phyloP scores from a whole-genome alignment of 1,140 invertebrate genomes.

The Psix sp. region DNA sequence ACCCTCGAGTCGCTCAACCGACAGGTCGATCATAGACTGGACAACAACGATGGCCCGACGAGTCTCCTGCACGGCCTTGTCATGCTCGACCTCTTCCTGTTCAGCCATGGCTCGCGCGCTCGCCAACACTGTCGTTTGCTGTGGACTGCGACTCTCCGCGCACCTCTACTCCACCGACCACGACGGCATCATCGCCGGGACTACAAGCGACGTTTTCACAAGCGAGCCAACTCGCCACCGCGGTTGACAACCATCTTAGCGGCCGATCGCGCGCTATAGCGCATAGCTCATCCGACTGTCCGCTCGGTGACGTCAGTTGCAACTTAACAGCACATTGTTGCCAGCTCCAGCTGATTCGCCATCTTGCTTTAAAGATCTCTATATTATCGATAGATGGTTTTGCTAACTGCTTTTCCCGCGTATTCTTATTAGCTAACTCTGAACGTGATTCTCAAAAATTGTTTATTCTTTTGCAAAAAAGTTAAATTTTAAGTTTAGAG shows the following conservation, averaged over 20 bases:
- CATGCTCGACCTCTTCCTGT: conserved; percentile 71
- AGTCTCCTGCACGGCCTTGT: conserved; percentile 78
- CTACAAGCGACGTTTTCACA: conserved; percentile 23
- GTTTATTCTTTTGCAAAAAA: too few relatives aligned
- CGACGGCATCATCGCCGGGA: conserved; percentile 11
- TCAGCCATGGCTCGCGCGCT: conserved; percentile 74
- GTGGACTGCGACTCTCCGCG: not conserved
- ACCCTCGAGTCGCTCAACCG: conserved; percentile 92
- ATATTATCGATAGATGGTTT: too few relatives aligned
- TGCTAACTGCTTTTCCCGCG: too few relatives aligned
- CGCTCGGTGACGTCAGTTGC: conserved; percentile 41
- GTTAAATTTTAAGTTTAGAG: too few relatives aligned
- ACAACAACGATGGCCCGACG: conserved; percentile 80
- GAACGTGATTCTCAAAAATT: too few relatives aligned
- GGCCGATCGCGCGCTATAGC: conserved; percentile 21
- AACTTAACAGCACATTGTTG: too few relatives aligned
- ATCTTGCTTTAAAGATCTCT: too few relatives aligned
- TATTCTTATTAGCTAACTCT: too few relatives aligned
- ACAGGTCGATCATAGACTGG: conserved; percentile 97
- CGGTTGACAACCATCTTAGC: conserved; percentile 55
- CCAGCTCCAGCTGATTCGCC: too few relatives aligned
- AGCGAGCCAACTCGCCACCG: conserved; percentile 63
- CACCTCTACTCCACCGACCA: conserved; percentile 24
- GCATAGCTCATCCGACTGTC: conserved; percentile 30
- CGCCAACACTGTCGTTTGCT: conserved; percentile 1